phyloP scores from a whole-genome alignment of 2,888 invertebrate genomes.

The Xanthia togata region DNA sequence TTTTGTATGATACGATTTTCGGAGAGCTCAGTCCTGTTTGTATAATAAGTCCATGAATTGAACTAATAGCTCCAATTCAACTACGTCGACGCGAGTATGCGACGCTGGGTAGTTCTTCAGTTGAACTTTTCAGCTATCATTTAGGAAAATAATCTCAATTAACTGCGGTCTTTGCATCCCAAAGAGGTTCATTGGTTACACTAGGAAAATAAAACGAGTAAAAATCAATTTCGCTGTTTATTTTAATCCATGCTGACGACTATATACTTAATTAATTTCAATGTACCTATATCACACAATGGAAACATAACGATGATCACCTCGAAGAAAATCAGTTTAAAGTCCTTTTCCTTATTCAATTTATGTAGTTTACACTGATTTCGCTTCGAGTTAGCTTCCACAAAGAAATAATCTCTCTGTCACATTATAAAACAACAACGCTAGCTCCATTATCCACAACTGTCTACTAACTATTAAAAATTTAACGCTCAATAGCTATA shows the following conservation, averaged over 20 bases:
- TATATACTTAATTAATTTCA: conserved; percentile 87
- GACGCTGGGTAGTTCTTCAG: neutral
- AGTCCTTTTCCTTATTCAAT: conserved; percentile 50
- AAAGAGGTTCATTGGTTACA: neutral
- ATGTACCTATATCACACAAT: conserved; percentile 89
- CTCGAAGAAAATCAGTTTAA: conserved; percentile 72
- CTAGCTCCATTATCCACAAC: conserved; percentile 88
- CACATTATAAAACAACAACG: conserved; percentile 86
- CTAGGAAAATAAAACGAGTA: conserved; percentile 60
- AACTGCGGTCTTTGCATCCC: neutral
- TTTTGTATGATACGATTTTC: too few relatives aligned
- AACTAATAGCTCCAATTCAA: neutral
- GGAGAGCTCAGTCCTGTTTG: too few relatives aligned
- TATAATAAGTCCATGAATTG: too few relatives aligned
- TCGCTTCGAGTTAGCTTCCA: conserved; percentile 72
- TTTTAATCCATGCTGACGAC: conserved; percentile 88
- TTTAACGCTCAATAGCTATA: conserved; percentile 90
- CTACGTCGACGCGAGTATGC: neutral
- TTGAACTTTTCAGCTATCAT: neutral
- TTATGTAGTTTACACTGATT: conserved; percentile 64
- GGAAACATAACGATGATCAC: conserved; percentile 82
- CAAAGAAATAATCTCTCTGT: conserved; percentile 83
- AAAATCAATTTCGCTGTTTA: conserved; percentile 82
- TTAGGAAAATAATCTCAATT: neutral
- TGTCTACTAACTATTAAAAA: conserved; percentile 88